A percentile compares a stretch with the other conserved stretches of the same genome.
Conservation (phyloP, 2,888 invertebrate species). For the Napeogenes inachia region DNA sequence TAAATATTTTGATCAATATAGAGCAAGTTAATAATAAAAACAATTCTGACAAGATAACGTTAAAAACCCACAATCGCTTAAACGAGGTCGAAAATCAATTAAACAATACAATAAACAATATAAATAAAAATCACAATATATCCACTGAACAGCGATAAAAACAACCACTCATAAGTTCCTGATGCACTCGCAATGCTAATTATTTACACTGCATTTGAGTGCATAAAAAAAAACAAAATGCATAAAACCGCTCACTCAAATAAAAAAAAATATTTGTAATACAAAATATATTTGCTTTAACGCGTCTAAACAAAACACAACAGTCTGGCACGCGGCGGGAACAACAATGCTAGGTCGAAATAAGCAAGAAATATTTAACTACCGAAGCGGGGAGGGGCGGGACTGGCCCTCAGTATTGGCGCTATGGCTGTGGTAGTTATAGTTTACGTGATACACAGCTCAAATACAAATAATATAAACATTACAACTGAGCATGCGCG, state of each 20-base stretch:
- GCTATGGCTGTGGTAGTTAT: constrained; percentile 78
- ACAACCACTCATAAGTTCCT: constrained; percentile 69
- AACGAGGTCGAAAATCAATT: constrained; percentile 43
- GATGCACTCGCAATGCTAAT: constrained; percentile 69
- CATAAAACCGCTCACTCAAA: constrained; percentile 22
- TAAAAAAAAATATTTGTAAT: constrained; percentile 36
- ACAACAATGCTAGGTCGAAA: constrained; percentile 79
- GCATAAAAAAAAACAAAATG: constrained; percentile 43
- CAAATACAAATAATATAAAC: constrained; percentile 80
- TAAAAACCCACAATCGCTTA: constrained; percentile 41
- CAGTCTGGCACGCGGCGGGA: constrained; percentile 71
- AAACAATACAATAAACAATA: constrained; percentile 41
- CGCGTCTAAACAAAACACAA: constrained; percentile 74
- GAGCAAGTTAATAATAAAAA: not conserved
- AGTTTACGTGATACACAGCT: constrained; percentile 79
- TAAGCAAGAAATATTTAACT: constrained; percentile 80
- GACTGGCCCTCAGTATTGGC: constrained; percentile 75
- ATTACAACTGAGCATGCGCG: constrained; percentile 75
- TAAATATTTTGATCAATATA: no score
- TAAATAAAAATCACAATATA: constrained; percentile 42
- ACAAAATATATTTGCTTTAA: constrained; percentile 57
- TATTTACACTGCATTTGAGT: constrained; percentile 69
- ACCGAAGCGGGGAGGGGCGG: constrained; percentile 72
- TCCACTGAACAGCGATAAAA: constrained; percentile 64
- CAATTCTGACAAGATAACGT: constrained; percentile 12